These are phyloP conservation scores for Xenopus tropicalis DNA, from an alignment of 2,113 vertebrate species.

Conservation along the genomic window UCB_Xtro_10.0 CM004443.2:6684501-6685000, in stretches of 20 bases:
- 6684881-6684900: not conserved
- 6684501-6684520: too few species aligned
- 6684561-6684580: not conserved
- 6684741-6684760: not conserved
- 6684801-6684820: not conserved
- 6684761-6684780: not conserved
- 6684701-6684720: not conserved
- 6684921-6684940: not conserved
- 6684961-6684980: not conserved
- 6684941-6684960: conserved; percentile 5
- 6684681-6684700: not conserved
- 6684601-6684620: not conserved
- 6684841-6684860: not conserved
- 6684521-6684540: too few species aligned
- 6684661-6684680: not conserved
- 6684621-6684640: not conserved
- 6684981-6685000: not conserved
- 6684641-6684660: not conserved
- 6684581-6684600: not conserved
- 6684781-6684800: not conserved
- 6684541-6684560: not conserved
- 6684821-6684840: not conserved
- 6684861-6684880: not conserved
- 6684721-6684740: not conserved
- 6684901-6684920: not conserved